Evolutionary conservation across 2,797 vertebrate species (phyloP).

Genomic region (Lutjanus campechanus): DNA sequence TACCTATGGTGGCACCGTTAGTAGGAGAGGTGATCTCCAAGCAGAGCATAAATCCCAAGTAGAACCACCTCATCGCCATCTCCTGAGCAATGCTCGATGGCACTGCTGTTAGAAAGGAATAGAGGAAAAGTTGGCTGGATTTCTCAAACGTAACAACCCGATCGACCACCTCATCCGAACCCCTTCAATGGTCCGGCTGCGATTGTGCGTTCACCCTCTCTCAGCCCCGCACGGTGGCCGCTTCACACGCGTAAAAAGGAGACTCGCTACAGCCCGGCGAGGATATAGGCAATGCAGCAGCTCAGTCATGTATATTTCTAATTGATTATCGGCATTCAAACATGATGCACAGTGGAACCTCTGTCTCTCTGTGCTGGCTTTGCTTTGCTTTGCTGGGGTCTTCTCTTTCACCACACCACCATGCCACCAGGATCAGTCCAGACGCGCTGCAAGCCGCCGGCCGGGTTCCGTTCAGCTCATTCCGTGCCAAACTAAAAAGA

Average conservation of each 20-base stretch:
- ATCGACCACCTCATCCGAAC: constrained; percentile 85
- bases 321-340: constrained; percentile 78
- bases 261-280: constrained; percentile 70
- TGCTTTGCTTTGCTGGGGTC: constrained; percentile 30
- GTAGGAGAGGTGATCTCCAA: constrained; percentile 78
- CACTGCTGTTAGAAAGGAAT: constrained; percentile 77
- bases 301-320: constrained; percentile 77
- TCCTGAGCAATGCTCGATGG: constrained; percentile 82
- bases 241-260: constrained; percentile 52
- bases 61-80: constrained; percentile 84
- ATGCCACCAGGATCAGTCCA: constrained; percentile 62
- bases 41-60: constrained; percentile 83
- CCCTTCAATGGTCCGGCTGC: constrained; percentile 74
- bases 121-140: constrained; percentile 79
- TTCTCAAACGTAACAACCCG: constrained; percentile 69
- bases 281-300: constrained; percentile 74
- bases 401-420: constrained; percentile 68
- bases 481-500: constrained; percentile 56
- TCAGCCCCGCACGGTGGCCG: constrained; percentile 64
- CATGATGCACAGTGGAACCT: constrained; percentile 77
- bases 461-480: constrained; percentile 47
- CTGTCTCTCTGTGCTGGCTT: constrained; percentile 42
- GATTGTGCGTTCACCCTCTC: constrained; percentile 73
- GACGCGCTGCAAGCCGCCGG: constrained; percentile 41
- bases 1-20: constrained; percentile 81